Percentiles rank a stretch among this genome's conserved stretches.
Conservation (phyloP, 2,797 vertebrate genomes). For the Halcyon badia region DNA sequence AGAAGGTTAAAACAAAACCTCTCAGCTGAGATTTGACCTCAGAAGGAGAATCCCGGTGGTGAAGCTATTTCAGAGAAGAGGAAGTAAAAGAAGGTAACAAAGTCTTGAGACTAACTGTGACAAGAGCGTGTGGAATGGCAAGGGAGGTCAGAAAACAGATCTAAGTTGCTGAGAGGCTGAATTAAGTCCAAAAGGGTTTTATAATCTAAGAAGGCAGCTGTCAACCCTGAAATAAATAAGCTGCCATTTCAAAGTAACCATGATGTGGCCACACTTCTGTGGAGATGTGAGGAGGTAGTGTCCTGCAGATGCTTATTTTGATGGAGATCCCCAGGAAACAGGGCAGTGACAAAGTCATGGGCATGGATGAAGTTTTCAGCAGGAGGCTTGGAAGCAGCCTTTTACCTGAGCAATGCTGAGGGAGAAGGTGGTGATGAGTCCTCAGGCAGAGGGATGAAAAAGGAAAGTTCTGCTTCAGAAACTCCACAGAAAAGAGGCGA, state of each 20-base stretch:
- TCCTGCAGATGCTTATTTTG: background rate
- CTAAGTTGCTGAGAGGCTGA: background rate
- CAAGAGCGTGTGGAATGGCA: background rate
- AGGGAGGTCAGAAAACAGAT: background rate
- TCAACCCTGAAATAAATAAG: background rate
- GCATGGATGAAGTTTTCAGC: background rate
- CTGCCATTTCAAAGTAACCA: rapidly evolving
- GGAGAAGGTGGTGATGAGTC: background rate
- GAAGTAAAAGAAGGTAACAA: constrained; percentile 26
- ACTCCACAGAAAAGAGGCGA: background rate
- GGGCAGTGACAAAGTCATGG: background rate
- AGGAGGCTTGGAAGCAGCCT: background rate
- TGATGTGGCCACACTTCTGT: background rate
- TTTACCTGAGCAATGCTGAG: background rate
- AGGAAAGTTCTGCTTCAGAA: background rate
- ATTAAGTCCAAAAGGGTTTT: background rate
- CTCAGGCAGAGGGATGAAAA: background rate
- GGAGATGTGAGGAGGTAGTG: background rate
- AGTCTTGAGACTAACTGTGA: background rate
- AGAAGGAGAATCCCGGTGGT: background rate
- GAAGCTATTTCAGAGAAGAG: constrained; percentile 28
- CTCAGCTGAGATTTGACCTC: constrained; percentile 36
- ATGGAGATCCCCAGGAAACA: background rate
- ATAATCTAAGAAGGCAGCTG: background rate
- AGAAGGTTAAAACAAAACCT: constrained; percentile 23